Percentiles rank a stretch among this genome's conserved stretches.
Evolutionary conservation across 2,888 invertebrate genomes (phyloP).

Genomic region (Lasioglossum morio): DNA sequence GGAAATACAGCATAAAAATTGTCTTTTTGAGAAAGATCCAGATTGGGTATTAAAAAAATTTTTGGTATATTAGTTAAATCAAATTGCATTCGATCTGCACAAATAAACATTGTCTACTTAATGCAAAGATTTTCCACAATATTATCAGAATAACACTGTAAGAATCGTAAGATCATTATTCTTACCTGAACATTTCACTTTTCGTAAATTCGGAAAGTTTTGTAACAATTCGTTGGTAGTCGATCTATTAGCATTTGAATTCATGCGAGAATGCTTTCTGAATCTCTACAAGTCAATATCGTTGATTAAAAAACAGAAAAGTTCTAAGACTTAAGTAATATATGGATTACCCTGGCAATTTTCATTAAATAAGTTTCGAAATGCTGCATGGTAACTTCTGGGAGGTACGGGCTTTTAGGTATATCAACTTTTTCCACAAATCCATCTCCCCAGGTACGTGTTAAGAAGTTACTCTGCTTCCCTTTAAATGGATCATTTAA

Average conservation of each 20-base stretch:
- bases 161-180: background rate
- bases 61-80: conserved; percentile 91
- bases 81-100: conserved; percentile 83
- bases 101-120: conserved; percentile 63
- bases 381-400: conserved; percentile 92
- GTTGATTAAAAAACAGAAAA: background rate
- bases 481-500: conserved; percentile 97
- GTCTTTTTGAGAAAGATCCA: conserved; percentile 92
- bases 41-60: conserved; percentile 92
- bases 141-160: conserved; percentile 31
- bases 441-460: conserved; percentile 98
- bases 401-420: conserved; percentile 92
- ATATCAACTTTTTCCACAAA: conserved; percentile 94
- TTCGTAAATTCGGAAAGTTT: conserved; percentile 84
- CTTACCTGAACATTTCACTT: conserved; percentile 83
- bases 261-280: conserved; percentile 85
- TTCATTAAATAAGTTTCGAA: conserved; percentile 95
- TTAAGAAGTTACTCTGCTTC: conserved; percentile 96
- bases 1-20: conserved; percentile 95
- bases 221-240: conserved; percentile 82
- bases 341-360: conserved; percentile 85
- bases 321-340: background rate
- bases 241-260: conserved; percentile 79
- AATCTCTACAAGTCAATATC: conserved; percentile 82
- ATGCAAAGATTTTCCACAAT: conserved; percentile 20